Evolutionary conservation across 2,888 invertebrate genomes (phyloP).

Genomic region (Agriopis leucophaearia): DNA sequence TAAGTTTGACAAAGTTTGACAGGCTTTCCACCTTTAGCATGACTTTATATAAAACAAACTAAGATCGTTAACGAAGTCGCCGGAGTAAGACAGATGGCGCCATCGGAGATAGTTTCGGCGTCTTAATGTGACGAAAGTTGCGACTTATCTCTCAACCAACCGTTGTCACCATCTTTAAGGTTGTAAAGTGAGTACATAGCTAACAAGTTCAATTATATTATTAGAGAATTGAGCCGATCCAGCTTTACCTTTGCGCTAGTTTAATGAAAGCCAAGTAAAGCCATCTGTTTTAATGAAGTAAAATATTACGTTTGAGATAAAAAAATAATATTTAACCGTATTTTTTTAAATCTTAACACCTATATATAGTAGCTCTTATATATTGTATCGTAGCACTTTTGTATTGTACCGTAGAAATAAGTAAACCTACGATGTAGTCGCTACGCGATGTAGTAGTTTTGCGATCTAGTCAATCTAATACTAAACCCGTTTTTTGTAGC

Average conservation of each 20-base stretch:
- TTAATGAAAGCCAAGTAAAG: no score
- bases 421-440: no score
- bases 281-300: no score
- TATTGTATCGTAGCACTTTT: no score
- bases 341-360: no score
- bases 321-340: no score
- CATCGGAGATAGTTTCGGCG: constrained; percentile 64
- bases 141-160: constrained; percentile 57
- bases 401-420: no score
- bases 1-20: neutral
- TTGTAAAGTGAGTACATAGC: constrained; percentile 17
- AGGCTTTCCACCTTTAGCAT: neutral
- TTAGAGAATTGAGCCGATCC: neutral
- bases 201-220: constrained; percentile 7
- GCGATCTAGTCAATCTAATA: no score
- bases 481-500: neutral
- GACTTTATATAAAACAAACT: constrained; percentile 57
- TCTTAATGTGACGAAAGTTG: constrained; percentile 64
- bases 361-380: no score
- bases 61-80: constrained; percentile 65
- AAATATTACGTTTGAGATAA: no score
- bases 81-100: constrained; percentile 68
- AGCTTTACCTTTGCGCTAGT: neutral
- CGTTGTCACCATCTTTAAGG: constrained; percentile 37
- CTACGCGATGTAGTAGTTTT: no score